Base-by-base conservation (phyloP, 1,140 invertebrate genomes). In the Amyelois transitella region DNA sequence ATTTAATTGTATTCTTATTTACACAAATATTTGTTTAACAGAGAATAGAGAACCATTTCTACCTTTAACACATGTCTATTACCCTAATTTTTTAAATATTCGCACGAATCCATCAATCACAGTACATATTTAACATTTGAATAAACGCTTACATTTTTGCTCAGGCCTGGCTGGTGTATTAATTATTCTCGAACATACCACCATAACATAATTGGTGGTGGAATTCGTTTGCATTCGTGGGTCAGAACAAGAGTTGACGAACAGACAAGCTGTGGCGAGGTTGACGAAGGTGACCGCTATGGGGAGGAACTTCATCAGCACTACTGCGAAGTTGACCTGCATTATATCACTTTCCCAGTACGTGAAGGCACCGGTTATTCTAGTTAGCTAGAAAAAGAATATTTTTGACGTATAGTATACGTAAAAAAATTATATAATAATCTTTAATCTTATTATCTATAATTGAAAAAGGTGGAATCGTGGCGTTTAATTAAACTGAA, bases 261-360 rank as follows among this genome's bases (percentile, higher is more conserved):
- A 85, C 10, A 81, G 64, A 20, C 77, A 63, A 0, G 84, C 72
- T 0, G 81, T 73, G 0, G 69, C 72, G 5, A 80, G 66, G 60
- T 86, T 87, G 1, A 84, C 74, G 0, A 86, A 28, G 0, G 76
- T 74, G 6, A 84, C 18, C 7, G 74, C 81, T 17, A 81, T 61
- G 0, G 84, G 84, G 7, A 87, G 62, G 48, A 77, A 83, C 60
- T 86, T 87, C 0, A 86, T 38, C 2, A 87, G 55, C 0, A 84
- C 66, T 0, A 83, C 69, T 3, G 64, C 64, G 49, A 74, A 67
- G 57, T 78, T 84, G 7, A 77, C 64, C 28, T 64, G 69, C 78
- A 87, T 81, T 69, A 87, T 83, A 53, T 87, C 72, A 32, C 67
- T 62, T 45, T 85, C 81, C 76, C 79, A 85, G 53, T 74, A 84